These are phyloP conservation scores for Noctuana brunneofusca DNA, from an alignment of 2,888 invertebrate genomes.

Conservation along the genomic window DNA sequence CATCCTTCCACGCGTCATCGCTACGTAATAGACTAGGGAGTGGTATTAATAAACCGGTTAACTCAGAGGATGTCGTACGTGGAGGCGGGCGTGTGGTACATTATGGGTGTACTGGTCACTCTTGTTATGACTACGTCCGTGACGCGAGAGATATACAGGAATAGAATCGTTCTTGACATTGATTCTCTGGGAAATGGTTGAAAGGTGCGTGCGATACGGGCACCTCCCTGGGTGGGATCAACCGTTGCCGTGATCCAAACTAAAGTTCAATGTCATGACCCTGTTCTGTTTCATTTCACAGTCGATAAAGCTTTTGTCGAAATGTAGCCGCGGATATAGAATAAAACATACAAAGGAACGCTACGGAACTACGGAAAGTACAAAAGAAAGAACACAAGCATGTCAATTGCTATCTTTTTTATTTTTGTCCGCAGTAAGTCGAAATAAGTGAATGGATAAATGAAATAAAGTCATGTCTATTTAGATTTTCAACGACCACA, in stretches of 20 bases:
- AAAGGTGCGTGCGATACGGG: slow-evolving; percentile 23
- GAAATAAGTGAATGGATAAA: not conserved
- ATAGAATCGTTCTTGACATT: slow-evolving; percentile 39
- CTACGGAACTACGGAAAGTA: not conserved
- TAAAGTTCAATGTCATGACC: slow-evolving; percentile 39
- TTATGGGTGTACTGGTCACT: slow-evolving; percentile 3
- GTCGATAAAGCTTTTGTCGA: slow-evolving; percentile 10
- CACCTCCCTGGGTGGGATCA: slow-evolving; percentile 28
- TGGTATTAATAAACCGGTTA: slow-evolving; percentile 37
- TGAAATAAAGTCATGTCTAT: not conserved
- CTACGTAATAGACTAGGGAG: slow-evolving; percentile 26
- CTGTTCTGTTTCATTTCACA: slow-evolving; percentile 33
- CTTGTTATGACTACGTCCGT: slow-evolving; percentile 32
- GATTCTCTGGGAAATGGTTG: slow-evolving; percentile 20
- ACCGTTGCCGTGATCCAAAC: slow-evolving; percentile 22
- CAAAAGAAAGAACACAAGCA: not conserved
- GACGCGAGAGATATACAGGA: slow-evolving; percentile 36
- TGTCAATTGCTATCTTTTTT: not conserved
- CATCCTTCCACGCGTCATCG: slow-evolving; percentile 25
- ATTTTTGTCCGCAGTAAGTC: not conserved
- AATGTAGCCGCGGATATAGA: not conserved
- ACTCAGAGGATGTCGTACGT: slow-evolving; percentile 29
- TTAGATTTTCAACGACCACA: slow-evolving; percentile 4
- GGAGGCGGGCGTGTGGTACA: slow-evolving; percentile 15
- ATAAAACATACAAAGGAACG: not conserved